Conservation (phyloP, 2,113 vertebrate genomes). For the Nycticebus coucang region DNA sequence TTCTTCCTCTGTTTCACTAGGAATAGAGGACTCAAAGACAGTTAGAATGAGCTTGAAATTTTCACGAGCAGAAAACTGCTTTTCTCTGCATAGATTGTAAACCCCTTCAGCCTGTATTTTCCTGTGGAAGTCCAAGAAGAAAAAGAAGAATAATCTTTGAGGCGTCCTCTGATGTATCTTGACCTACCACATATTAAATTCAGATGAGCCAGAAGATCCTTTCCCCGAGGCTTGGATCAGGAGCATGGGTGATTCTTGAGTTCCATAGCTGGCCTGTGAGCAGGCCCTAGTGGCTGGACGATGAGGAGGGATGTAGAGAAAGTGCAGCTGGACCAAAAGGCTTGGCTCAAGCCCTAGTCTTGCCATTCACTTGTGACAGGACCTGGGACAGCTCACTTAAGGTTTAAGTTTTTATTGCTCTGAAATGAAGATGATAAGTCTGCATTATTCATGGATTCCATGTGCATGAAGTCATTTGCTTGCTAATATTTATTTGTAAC, state of each 20-base stretch:
- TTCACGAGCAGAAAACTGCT: too few relatives aligned
- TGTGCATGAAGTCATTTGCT: not conserved
- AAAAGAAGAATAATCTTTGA: not conserved
- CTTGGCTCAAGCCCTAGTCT: too few relatives aligned
- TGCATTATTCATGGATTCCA: not conserved
- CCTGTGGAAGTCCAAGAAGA: not conserved
- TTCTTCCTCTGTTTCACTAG: not conserved
- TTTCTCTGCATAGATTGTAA: not conserved
- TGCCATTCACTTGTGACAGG: not conserved
- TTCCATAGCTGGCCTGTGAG: not conserved
- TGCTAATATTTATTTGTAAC: not conserved
- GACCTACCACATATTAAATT: rapidly evolving
- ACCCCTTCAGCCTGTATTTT: not conserved
- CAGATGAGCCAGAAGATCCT: not conserved
- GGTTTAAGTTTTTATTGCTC: not conserved
- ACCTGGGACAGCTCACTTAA: not conserved
- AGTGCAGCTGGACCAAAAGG: not conserved
- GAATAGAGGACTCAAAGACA: not conserved
- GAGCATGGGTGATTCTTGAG: not conserved
- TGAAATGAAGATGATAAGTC: not conserved
- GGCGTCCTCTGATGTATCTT: not conserved
- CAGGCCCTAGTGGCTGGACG: not conserved
- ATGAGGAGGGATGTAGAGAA: not conserved
- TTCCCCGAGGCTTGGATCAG: not conserved
- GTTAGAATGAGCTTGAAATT: not conserved